A percentile compares a stretch with the other conserved stretches of the same genome.
phyloP scores from a whole-genome alignment of 1,140 invertebrate species.

The Zaprionus africanus region DNA sequence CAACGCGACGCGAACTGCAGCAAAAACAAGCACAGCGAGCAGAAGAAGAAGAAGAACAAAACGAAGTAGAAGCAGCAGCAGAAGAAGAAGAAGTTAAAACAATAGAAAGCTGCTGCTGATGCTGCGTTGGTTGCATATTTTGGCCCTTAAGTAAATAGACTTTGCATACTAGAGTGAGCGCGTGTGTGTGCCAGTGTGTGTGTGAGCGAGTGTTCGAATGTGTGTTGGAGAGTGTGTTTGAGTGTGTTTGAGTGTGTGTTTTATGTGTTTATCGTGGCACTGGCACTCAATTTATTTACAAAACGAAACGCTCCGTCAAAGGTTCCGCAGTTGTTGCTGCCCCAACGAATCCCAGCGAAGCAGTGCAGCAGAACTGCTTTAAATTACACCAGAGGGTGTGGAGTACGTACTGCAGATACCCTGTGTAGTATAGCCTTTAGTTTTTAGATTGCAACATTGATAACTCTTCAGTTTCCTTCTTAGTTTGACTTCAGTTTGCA shows the following conservation, averaged over 20 bases:
- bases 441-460: not conserved
- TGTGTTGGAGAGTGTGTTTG: conserved; percentile 23
- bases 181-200: conserved; percentile 14
- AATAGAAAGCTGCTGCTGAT: conserved; percentile 68
- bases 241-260: conserved; percentile 21
- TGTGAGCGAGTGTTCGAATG: conserved; percentile 18
- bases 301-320: conserved; percentile 56
- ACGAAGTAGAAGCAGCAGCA: not conserved
- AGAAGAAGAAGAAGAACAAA: conserved; percentile 46
- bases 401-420: not conserved
- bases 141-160: conserved; percentile 66
- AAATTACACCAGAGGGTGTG: not conserved
- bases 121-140: conserved; percentile 67
- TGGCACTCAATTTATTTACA: conserved; percentile 78
- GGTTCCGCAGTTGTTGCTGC: conserved; percentile 27
- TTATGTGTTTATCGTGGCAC: conserved; percentile 55
- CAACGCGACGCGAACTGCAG: conserved; percentile 27
- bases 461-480: not conserved
- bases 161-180: conserved; percentile 58
- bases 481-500: not conserved
- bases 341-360: conserved; percentile 22
- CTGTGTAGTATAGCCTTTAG: not conserved
- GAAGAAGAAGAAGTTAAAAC: conserved; percentile 57
- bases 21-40: conserved; percentile 5
- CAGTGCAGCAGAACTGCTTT: conserved; percentile 6